These are phyloP conservation scores for Petrocephalus schoutedeni DNA, from an alignment of 2,797 vertebrate species.

Conservation along the genomic window DNA sequence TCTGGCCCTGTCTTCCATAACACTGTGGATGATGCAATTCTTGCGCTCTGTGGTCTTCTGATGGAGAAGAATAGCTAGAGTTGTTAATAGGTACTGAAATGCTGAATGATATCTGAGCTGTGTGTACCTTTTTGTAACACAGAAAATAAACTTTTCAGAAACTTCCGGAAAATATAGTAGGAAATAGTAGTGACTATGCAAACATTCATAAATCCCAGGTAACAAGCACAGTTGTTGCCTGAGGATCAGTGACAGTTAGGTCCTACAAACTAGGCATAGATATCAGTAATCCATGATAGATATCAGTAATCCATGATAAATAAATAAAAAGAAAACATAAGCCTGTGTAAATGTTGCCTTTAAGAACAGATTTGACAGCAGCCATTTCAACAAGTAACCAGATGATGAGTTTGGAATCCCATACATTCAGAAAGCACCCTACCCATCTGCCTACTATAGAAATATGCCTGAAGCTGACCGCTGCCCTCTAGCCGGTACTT, in stretches of 20 bases:
- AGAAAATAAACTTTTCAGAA: not conserved
- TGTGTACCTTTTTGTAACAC: not conserved
- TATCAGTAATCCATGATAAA: not conserved
- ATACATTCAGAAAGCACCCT: not conserved
- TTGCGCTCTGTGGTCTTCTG: not conserved
- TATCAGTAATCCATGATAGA: not conserved
- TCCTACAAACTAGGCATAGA: not conserved
- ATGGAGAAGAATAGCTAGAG: not conserved
- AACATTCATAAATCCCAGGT: not conserved
- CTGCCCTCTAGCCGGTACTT: not conserved
- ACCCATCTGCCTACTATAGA: not conserved
- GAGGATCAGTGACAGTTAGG: not conserved
- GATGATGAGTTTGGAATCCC: not conserved
- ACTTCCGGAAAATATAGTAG: not conserved
- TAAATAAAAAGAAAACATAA: not conserved
- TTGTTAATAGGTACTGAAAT: not conserved
- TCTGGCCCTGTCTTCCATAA: not conserved
- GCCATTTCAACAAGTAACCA: not conserved
- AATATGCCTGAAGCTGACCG: not conserved
- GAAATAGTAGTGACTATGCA: not conserved
- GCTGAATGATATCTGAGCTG: not conserved
- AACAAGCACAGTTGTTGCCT: not conserved
- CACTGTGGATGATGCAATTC: not conserved
- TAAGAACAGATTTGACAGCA: not conserved
- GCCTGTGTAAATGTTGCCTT: not conserved